Conservation (phyloP, 2,888 invertebrate genomes). For the Megaustenia siamemsis region DNA sequence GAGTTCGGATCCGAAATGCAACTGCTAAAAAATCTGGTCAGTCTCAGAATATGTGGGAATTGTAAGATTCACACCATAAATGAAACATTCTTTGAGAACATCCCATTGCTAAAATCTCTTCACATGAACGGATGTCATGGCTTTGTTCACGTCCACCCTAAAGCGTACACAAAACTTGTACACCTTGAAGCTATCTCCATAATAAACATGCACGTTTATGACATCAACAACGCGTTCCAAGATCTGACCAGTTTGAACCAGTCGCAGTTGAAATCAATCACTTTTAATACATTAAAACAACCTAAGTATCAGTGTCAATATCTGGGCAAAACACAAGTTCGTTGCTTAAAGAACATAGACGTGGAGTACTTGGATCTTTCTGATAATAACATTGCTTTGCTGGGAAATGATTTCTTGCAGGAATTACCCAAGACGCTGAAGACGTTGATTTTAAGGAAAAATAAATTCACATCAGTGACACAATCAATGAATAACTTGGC, state of each 20-base stretch:
- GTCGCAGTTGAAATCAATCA: background rate
- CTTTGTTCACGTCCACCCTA: background rate
- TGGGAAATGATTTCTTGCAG: slow-evolving; percentile 10
- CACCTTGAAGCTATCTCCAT: background rate
- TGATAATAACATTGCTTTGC: background rate
- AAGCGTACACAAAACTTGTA: background rate
- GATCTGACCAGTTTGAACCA: background rate
- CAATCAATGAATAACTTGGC: background rate
- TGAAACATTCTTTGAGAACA: slow-evolving; percentile 27
- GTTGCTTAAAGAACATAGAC: background rate
- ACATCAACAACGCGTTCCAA: background rate
- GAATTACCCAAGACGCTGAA: slow-evolving; percentile 12
- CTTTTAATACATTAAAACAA: background rate
- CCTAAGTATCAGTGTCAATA: background rate
- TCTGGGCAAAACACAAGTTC: background rate
- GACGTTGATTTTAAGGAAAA: background rate
- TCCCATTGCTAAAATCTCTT: background rate
- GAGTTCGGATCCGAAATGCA: slow-evolving; percentile 9
- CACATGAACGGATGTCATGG: background rate
- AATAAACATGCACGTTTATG: background rate
- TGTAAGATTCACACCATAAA: background rate
- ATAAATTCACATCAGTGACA: background rate
- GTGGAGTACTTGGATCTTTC: slow-evolving; percentile 18
- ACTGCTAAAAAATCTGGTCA: background rate
- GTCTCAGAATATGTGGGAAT: background rate